phyloP scores from a whole-genome alignment of 2,113 vertebrate species.

The Amblyornis subalaris region DNA sequence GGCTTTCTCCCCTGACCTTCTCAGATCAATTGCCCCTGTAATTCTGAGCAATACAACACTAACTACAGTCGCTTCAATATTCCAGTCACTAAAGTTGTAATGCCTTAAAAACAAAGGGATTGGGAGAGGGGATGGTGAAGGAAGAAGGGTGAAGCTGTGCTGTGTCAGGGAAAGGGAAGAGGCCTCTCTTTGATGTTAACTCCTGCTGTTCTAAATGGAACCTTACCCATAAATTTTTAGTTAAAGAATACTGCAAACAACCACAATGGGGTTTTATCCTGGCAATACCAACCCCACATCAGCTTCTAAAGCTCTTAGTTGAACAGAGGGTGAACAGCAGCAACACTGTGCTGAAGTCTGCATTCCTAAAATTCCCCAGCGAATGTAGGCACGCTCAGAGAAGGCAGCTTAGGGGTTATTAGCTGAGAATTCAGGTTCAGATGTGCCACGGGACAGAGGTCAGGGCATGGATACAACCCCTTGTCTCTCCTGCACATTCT shows the following conservation, averaged over 20 bases:
- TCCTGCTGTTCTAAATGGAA: conserved; percentile 41
- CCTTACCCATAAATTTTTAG: conserved; percentile 41
- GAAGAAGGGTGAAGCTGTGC: background rate
- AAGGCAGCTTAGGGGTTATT: background rate
- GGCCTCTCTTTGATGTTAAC: background rate
- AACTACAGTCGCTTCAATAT: background rate
- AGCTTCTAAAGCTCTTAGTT: conserved; percentile 11
- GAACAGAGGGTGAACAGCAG: background rate
- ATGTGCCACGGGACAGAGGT: background rate
- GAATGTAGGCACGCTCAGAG: background rate
- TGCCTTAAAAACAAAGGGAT: background rate
- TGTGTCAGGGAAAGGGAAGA: background rate
- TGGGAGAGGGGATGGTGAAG: background rate
- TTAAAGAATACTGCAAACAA: conserved; percentile 41
- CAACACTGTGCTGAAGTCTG: background rate
- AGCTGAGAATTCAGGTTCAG: conserved; percentile 3
- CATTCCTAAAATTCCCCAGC: conserved; percentile 51
- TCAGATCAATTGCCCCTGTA: background rate
- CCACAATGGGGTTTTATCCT: conserved; percentile 25
- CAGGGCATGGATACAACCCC: background rate
- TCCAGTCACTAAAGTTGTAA: background rate
- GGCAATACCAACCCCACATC: background rate
- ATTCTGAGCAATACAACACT: background rate
- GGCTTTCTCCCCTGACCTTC: background rate
- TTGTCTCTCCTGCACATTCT: background rate